Evolutionary conservation across 2,113 vertebrate genomes (phyloP), one percentile per base, ranked within the genome.

Genomic region (Panurus biarmicus): DNA sequence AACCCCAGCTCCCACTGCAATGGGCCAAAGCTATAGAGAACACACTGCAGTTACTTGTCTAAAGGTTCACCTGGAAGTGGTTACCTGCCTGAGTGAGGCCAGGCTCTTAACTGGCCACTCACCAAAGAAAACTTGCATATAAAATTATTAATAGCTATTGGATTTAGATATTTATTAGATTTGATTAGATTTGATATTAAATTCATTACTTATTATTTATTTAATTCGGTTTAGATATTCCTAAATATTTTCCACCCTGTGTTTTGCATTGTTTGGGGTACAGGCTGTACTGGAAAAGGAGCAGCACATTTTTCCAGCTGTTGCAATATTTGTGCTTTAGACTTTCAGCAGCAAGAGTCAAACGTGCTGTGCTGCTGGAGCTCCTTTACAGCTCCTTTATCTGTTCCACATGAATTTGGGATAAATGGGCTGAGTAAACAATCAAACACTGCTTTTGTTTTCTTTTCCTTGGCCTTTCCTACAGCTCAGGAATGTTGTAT

Each of bases 361-460:
- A 93, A 60, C 14, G 4, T 47, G 15, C 23, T 81, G 16, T 70
- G 42, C 58, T 42, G 67, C 19, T 80, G 75, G 23, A 76, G 33
- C 29, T 48, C 22, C 19, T 54, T 70, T 73, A 71, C 24, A 81
- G 44, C 38, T 94, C 8, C 56, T 88, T 92, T 66, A 85, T 92
- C 89, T 90, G 31, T 89, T 86, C 82, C 90, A 81, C 33, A 45
- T 81, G 62, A 80, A 62, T 67, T 44, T 58, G 64, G 60, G 88
- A 74, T 81, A 93, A 95, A 93, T 95, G 60, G 66, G 61, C 38
- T 93, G 86, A 84, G 44, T 74, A 84, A 95, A 93, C 69, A 92
- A 71, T 60, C 86, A 66, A 79, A 79, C 16, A 9, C 40, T 86
- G 56, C 36, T 89, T 88, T 91, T 85, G n/a, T n/a, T n/a, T n/a